Evolutionary conservation across 2,888 invertebrate genomes (phyloP), one percentile per base, ranked within the genome.

Genomic region (Nomada flava): DNA sequence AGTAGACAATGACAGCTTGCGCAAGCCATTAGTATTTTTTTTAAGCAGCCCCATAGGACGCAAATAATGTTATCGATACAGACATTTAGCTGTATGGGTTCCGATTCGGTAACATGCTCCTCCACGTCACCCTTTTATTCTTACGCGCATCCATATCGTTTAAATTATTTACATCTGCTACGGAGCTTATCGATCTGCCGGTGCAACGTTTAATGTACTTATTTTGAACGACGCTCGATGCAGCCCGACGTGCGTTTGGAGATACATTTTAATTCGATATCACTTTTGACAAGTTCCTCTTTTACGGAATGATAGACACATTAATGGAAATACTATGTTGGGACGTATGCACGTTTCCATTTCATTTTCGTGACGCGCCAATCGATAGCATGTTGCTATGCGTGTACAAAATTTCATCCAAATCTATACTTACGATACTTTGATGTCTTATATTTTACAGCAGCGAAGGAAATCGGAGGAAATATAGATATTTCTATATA

Each of bases 21-120:
- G 47, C 15, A 3, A 10, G 47, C 47, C 47, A 47, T 15, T 47
- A 47, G 47, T 10, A 47, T 47, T 2, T 47, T 15, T 47, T 47
- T 47, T 15, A 36, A 47, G 47, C 11, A 47, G 47, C 47, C 11
- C 47, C 13, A 47, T 15, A 1, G 47, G 2, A 47, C 97, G 95
- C 98, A 98, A 93, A 98, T 98, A 89, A 98, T 98, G 96, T 99
- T 99, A 95, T 98, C 99, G 94, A 99, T 98, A 93, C 97, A 96
- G 93, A 99, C 98, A 94, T 98, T 98, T 94, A 98, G 96, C 95
- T 97, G 97, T 18, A 97, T 97, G 86, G 96, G 96, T 20, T 93
- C 88, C 65, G 89, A 87, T 53, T 79, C 75, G 20, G 44, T 29
- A 11, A 67, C 53, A 68, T 67, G 60, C 29, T 76, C 60, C 18